Evolutionary conservation across 2,888 invertebrate genomes (phyloP).

Genomic region (Thereva nobilitata): DNA sequence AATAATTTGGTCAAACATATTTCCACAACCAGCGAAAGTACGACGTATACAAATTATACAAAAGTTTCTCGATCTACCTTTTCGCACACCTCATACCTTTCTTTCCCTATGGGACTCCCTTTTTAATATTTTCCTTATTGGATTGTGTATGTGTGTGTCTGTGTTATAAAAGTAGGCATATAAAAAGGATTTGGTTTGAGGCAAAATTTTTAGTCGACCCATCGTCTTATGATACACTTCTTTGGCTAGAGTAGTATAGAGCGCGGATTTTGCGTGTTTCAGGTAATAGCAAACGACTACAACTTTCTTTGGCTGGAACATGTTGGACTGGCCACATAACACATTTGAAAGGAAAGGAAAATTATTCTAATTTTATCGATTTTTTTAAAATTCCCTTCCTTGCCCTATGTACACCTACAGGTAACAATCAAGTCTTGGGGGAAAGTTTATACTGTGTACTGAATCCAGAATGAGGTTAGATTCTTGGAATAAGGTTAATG

Average conservation of each 20-base stretch:
- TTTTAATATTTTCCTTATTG: constrained; percentile 1
- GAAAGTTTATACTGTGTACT: no score
- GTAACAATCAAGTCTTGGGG: no score
- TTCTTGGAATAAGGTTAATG: no score
- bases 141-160: constrained; percentile 3
- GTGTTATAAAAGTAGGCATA: constrained; percentile 1
- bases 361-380: constrained; percentile 32
- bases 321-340: constrained; percentile 1
- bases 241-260: constrained; percentile 21
- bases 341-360: constrained; percentile 21
- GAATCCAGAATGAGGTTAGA: no score
- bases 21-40: not conserved
- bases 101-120: not conserved
- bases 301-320: not conserved
- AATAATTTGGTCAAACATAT: constrained; percentile 40
- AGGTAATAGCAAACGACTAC: not conserved
- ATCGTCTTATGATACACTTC: not conserved
- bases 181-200: not conserved
- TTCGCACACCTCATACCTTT: not conserved
- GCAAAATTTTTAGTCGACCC: constrained; percentile 3
- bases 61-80: no score
- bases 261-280: constrained; percentile 40
- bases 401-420: no score
- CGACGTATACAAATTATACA: constrained; percentile 11
- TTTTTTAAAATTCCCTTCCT: not conserved